These are phyloP conservation scores for Pseudochromis fuscus DNA, from an alignment of 2,797 vertebrate species.

Conservation along the genomic window DNA sequence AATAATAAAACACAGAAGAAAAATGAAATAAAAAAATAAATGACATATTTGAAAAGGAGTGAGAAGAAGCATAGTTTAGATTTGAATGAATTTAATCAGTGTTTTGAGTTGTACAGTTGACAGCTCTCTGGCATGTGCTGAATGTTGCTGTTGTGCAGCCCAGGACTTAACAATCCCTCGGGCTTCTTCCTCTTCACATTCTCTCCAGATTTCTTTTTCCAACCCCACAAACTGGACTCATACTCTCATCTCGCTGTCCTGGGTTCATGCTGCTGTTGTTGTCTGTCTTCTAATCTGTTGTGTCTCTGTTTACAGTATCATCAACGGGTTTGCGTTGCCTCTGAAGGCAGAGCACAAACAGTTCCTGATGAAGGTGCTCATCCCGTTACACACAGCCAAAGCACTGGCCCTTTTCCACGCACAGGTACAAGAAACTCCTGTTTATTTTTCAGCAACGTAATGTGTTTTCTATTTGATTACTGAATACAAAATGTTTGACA, in stretches of 20 bases:
- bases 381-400: conserved; percentile 97
- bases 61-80: too few relatives aligned
- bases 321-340: conserved; percentile 98
- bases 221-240: not conserved
- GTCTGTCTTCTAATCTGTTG: conserved; percentile 9
- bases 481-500: not conserved
- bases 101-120: too few relatives aligned
- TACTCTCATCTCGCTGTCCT: not conserved
- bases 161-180: conserved; percentile 20
- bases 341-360: conserved; percentile 99
- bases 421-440: conserved; percentile 86
- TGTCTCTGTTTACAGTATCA: conserved; percentile 89
- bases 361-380: conserved; percentile 98
- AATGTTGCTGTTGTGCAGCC: too few relatives aligned
- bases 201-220: not conserved
- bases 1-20: too few relatives aligned
- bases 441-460: not conserved
- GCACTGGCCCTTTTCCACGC: conserved; percentile 96
- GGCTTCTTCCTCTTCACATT: conserved; percentile 6
- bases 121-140: too few relatives aligned
- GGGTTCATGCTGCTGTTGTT: conserved; percentile 4
- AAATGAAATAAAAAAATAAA: too few relatives aligned
- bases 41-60: too few relatives aligned
- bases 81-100: too few relatives aligned
- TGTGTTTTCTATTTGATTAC: not conserved